Conservation (phyloP, 2,888 invertebrate species). For the Epirrhoe alternata region DNA sequence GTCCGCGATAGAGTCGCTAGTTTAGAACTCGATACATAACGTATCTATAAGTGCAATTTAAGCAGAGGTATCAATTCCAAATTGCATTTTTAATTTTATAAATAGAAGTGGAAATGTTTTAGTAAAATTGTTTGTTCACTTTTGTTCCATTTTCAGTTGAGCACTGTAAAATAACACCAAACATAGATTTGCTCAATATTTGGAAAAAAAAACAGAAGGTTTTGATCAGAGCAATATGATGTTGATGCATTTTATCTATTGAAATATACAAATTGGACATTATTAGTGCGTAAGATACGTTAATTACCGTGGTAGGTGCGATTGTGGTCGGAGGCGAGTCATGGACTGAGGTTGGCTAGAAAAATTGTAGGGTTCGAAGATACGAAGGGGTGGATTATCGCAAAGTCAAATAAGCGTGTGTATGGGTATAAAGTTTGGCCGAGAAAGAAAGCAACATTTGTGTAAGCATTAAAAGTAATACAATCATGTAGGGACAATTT, state of each 20-base stretch:
- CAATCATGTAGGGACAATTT: conserved; percentile 79
- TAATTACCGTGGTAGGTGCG: conserved; percentile 58
- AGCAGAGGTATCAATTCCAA: conserved; percentile 51
- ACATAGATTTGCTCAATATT: conserved; percentile 42
- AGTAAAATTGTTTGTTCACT: conserved; percentile 32
- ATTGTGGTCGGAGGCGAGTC: conserved; percentile 62
- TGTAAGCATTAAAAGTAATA: conserved; percentile 60
- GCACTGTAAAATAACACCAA: conserved; percentile 39
- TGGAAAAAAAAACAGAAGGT: conserved; percentile 27
- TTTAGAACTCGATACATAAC: conserved; percentile 60
- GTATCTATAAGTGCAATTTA: conserved; percentile 63
- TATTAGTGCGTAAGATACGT: conserved; percentile 57
- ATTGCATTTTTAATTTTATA: conserved; percentile 62
- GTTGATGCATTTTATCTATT: conserved; percentile 34
- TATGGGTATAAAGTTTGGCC: conserved; percentile 26
- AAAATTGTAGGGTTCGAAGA: conserved; percentile 54
- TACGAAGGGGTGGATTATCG: conserved; percentile 52
- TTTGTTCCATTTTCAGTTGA: conserved; percentile 36
- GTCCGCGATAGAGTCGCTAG: conserved; percentile 71
- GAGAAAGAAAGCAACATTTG: conserved; percentile 47
- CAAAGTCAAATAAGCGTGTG: conserved; percentile 65
- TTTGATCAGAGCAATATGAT: conserved; percentile 39
- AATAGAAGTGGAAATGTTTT: conserved; percentile 23
- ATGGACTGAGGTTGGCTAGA: conserved; percentile 66
- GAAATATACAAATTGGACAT: conserved; percentile 47